phyloP scores from a whole-genome alignment of 2,113 vertebrate species.

The Stictonetta naevosa region DNA sequence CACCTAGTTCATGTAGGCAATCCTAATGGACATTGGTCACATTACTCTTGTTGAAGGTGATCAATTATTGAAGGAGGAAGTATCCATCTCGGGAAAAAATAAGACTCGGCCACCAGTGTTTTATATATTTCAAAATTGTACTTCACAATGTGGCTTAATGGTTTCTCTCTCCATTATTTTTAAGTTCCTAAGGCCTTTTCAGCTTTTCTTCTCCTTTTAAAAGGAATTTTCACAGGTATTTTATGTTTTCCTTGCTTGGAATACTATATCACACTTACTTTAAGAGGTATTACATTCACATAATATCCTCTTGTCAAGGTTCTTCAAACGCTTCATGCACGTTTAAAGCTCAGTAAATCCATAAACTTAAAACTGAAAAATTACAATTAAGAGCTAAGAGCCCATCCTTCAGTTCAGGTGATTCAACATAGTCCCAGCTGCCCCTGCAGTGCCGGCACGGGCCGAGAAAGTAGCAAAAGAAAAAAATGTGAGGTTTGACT shows the following conservation, averaged over 20 bases:
- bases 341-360: background rate
- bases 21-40: background rate
- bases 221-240: background rate
- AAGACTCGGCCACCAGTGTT: background rate
- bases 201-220: background rate
- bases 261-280: background rate
- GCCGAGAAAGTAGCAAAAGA: background rate
- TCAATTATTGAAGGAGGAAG: background rate
- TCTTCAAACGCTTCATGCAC: background rate
- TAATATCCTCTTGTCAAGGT: background rate
- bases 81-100: background rate
- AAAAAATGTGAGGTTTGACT: background rate
- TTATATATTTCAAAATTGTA: background rate
- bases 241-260: background rate
- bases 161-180: background rate
- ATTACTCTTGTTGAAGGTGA: background rate
- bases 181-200: background rate
- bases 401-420: background rate
- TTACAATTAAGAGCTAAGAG: background rate
- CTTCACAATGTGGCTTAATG: background rate
- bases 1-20: background rate
- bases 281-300: background rate
- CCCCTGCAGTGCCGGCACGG: background rate
- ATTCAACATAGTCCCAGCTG: background rate
- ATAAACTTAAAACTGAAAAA: background rate